Evolutionary conservation across 2,113 vertebrate species (phyloP).

Genomic region (Pimephales promelas): DNA sequence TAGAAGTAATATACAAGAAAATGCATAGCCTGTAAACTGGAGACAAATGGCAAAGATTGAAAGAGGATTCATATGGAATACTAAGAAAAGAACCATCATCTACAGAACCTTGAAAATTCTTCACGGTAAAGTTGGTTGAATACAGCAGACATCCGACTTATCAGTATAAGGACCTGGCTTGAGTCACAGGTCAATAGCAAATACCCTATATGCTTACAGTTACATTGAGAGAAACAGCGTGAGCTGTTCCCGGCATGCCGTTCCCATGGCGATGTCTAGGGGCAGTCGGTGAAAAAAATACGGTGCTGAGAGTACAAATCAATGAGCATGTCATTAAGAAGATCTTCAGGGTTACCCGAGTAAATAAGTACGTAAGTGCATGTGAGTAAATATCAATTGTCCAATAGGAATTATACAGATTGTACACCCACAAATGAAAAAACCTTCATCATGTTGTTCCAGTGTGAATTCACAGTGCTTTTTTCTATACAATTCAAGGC

Average conservation of each 20-base stretch:
- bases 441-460: neutral
- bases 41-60: neutral
- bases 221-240: neutral
- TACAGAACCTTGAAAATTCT: neutral
- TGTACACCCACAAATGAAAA: neutral
- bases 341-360: neutral
- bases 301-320: neutral
- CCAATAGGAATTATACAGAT: neutral
- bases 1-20: neutral
- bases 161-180: neutral
- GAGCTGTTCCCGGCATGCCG: neutral
- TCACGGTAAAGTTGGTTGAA: constrained; percentile 5
- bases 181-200: constrained; percentile 15
- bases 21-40: neutral
- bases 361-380: neutral
- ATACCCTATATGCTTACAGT: neutral
- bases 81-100: neutral
- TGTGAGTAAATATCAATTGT: constrained; percentile 8
- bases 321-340: constrained; percentile 12
- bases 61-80: neutral
- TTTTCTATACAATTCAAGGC: neutral
- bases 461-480: neutral
- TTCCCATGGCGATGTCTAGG: constrained; percentile 27
- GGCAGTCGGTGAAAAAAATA: constrained; percentile 12
- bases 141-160: neutral